Evolutionary conservation across 2,888 invertebrate species (phyloP), one percentile per base, ranked within the genome.

Genomic region (Antitype chi): DNA sequence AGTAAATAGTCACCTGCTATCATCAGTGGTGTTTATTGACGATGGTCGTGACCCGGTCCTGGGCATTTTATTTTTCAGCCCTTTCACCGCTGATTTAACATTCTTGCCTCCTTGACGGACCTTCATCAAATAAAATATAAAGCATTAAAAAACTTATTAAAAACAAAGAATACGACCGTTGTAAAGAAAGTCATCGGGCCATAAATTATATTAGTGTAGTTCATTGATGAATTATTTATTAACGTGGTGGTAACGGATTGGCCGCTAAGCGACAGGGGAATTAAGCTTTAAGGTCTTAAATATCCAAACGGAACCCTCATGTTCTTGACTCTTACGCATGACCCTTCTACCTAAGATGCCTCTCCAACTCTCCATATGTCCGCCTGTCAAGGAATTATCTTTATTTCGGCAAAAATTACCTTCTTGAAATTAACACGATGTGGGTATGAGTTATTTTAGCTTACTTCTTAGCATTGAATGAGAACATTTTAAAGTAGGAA

Each of bases 21-120:
- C 96, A 76, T 96, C 96, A 0, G 94, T 95, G 1, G 96, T 96
- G 74, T 95, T 96, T 32, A 95, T 92, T 0, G 96, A 96, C 0
- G 96, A 95, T 0, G 95, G 94, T 43, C 95, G 90, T 0, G 96
- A 96, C 0, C 96, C 95, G 8, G 95, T 91, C 80, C 93, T 93
- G 3, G 96, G 96, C 71, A 96, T 95, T 91, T 93, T 96, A 84
- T 92, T 96, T 88, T 96, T 96, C 84, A 96, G 87, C 11, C 95
- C 96, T 87, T 90, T 94, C 15, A 96, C 95, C 25, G 96, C 96
- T 13, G 96, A 95, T 86, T 94, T 96, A 88, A 96, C 90, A 81
- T 96, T 96, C 89, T 94, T 96, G 62, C 96, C 96, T 32, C 96
- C 96, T 92, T 96, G 96, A 7, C 96, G 95, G 59, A 96, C 96